Evolutionary conservation across 92 coral and sea anemone genomes (phyloP), one percentile per base, ranked within the genome.

Genomic region (Phenganax stokvisi): DNA sequence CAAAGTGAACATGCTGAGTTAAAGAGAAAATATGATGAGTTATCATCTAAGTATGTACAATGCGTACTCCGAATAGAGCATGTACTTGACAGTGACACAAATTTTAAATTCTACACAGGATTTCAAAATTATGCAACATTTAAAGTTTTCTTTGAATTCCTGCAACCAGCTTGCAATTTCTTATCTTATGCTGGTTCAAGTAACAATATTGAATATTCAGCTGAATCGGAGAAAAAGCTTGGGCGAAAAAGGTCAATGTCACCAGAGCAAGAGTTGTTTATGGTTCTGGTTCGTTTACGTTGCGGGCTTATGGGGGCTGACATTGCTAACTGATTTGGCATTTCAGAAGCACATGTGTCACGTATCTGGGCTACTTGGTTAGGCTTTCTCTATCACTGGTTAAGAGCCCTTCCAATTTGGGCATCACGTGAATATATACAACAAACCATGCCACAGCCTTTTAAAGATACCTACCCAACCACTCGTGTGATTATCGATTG

Each of bases 11-110:
- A 69, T 69, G 52, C 74, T 69, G 74, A 31, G 13, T 69, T 69
- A 51, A 31, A 69, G 30, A 51, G 74, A 69, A 69, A 69, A 69
- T 51, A 69, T 69, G 74, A 69, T 69, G 74, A 30, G 55, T 69
- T 69, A 51, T 51, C 52, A 69, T 12, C 53, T 8, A 69, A 69
- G 31, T 69, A 69, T 69, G 74, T 20, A 69, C 52, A 69, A 29
- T 69, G 74, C 31, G 74, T 69, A 31, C 74, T 69, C 53, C 17
- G 74, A 30, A 51, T 27, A 30, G 74, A 69, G 55, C 74, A 69
- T 69, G 74, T 69, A 51, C 74, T 69, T 69, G 74, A 31, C 25
- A 69, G 74, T 69, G 65, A 59, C 65, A 59, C 65, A 13, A 20
- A 59, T 25, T 59, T 59, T 25, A 59, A 20, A 20, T 59, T 59